Evolutionary conservation across 1,140 invertebrate genomes (phyloP), one percentile per base, ranked within the genome.

Genomic region (Drosophila ohnishii): DNA sequence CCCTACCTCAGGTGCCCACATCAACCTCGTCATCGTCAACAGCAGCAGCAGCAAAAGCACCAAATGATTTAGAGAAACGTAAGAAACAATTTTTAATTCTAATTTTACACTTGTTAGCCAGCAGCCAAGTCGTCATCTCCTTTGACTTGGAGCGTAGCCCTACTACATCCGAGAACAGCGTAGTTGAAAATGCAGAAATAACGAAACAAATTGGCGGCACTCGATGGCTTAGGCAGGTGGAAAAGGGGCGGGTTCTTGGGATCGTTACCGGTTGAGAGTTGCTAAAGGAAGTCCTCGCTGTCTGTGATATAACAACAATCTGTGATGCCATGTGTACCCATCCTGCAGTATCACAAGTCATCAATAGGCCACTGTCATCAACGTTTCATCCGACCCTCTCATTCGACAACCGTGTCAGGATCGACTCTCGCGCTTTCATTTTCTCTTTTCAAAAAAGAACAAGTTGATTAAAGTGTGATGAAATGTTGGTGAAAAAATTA

Each of bases 41-140:
- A 44, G n/a, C 58, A 35, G 22, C 39, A 47, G 48, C 73, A 50
- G 37, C 59, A 45, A 44, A 39, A 42, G 45, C 47, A 72, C 9
- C 66, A 65, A 90, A 85, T 72, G 88, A 88, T 76, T 89, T 90
- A 90, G 88, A 90, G 64, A 90, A 90, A 90, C 90, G 88, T 90
- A 90, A 90, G 88, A 90, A 83, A 72, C 80, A 55, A 78, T 72
- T 89, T 88, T 89, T 89, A 88, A 84, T 85, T 65, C 60, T 88
- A 85, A 89, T 89, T 47, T 80, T 60, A 80, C 74, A 88, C 63
- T 83, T 88, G 84, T 83, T 87, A 88, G 83, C 72, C 76, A 84
- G 58, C 28, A 74, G 39, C 48, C 51, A 70, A 84, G 76, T 78
- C 55, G 42, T 56, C 22, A 65, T 78, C 61, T 32, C 62, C n/a